A percentile compares a stretch with the other conserved stretches of the same genome.
Conservation (phyloP, 1,140 invertebrate species). For the Brevipalpus yothersi region DNA sequence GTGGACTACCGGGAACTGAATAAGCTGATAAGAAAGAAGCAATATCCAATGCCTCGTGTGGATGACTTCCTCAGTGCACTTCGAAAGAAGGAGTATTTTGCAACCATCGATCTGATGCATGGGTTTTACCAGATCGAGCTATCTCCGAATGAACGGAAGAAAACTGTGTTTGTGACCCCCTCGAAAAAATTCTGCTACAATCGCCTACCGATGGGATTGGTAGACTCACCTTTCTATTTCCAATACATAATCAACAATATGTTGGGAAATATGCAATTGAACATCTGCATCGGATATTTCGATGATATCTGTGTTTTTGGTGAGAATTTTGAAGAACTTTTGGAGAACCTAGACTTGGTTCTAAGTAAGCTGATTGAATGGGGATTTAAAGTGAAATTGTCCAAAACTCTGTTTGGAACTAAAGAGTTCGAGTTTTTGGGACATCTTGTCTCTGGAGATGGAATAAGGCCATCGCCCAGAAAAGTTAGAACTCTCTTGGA, state of each 20-base stretch:
- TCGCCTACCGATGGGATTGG: slow-evolving; percentile 23
- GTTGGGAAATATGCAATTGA: slow-evolving; percentile 9
- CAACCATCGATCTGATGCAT: neutral
- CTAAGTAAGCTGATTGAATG: neutral
- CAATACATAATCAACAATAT: slow-evolving; percentile 23
- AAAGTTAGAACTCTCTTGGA: slow-evolving; percentile 19
- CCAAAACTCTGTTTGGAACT: slow-evolving; percentile 14
- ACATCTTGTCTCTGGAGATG: slow-evolving; percentile 15
- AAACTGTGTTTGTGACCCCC: slow-evolving; percentile 6
- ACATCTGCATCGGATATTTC: neutral
- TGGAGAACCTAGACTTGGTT: neutral
- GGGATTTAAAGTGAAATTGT: neutral
- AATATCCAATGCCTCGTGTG: neutral
- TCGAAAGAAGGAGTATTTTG: neutral
- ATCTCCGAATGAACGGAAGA: neutral
- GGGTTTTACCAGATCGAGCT: neutral
- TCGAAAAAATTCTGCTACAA: slow-evolving; percentile 19
- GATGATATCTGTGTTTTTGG: neutral
- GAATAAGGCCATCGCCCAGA: slow-evolving; percentile 15
- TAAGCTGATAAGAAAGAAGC: neutral
- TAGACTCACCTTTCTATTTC: slow-evolving; percentile 24
- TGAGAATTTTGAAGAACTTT: neutral
- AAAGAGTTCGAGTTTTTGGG: slow-evolving; percentile 18
- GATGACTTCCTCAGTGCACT: neutral
- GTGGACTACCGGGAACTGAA: neutral